These are phyloP conservation scores for Tipula helvola DNA, from an alignment of 2,888 invertebrate genomes.

Conservation along the genomic window DNA sequence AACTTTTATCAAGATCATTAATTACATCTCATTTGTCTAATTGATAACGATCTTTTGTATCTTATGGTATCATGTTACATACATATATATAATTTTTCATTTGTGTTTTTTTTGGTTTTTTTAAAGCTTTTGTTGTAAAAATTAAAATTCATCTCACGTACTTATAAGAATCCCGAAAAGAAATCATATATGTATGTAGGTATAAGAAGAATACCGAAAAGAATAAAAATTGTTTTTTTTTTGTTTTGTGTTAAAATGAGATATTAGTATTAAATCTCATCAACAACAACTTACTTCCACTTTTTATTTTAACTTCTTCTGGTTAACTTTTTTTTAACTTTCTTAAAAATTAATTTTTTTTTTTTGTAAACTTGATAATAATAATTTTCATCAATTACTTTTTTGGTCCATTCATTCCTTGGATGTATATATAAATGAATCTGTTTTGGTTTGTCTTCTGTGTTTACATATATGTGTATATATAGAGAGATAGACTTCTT, in stretches of 20 bases:
- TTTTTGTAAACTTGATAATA: background rate
- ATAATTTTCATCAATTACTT: background rate
- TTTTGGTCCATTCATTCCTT: background rate
- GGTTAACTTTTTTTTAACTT: background rate
- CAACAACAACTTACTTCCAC: constrained; percentile 4
- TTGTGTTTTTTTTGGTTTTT: background rate
- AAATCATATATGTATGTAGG: background rate
- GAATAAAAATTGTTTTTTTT: background rate
- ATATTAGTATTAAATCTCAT: constrained; percentile 4
- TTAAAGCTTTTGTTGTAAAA: background rate
- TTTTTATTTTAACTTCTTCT: constrained; percentile 4
- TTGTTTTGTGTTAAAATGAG: constrained; percentile 4
- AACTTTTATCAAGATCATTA: background rate
- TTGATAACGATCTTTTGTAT: background rate
- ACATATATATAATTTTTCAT: background rate
- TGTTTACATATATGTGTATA: background rate
- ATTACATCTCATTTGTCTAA: constrained; percentile 4
- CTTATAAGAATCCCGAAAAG: constrained; percentile 4
- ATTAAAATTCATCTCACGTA: constrained; percentile 4
- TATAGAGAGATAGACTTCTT: background rate
- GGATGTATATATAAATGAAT: background rate
- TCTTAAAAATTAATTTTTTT: background rate
- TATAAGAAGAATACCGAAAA: background rate
- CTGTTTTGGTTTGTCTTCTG: background rate
- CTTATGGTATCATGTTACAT: background rate